Percentiles rank a stretch among this genome's conserved stretches.
phyloP scores from a whole-genome alignment of 2,888 invertebrate species.

The Priocnemis perturbator region DNA sequence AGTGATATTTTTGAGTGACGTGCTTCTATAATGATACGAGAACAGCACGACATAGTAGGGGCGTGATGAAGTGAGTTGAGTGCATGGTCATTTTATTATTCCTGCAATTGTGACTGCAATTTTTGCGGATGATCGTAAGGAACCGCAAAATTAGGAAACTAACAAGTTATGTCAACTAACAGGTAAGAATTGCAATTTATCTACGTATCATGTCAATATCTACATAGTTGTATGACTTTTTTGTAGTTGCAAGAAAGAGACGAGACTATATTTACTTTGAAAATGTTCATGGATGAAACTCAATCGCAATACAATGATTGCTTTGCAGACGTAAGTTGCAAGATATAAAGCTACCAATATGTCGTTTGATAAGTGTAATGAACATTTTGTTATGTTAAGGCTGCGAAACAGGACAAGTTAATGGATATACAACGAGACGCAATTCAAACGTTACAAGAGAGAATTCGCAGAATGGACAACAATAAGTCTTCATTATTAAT shows the following conservation, averaged over 20 bases:
- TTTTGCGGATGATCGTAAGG: too few relatives aligned
- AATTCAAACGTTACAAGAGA: conserved; percentile 59
- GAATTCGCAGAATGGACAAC: conserved; percentile 56
- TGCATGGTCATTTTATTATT: too few relatives aligned
- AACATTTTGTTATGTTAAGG: conserved; percentile 53
- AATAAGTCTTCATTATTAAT: conserved; percentile 52
- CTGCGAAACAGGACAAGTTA: conserved; percentile 65
- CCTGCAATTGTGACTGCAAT: too few relatives aligned
- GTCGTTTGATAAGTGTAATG: conserved; percentile 7
- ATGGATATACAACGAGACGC: conserved; percentile 67
- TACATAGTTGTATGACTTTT: background rate
- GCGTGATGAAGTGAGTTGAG: too few relatives aligned
- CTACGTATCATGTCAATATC: too few relatives aligned
- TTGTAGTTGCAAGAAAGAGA: conserved; percentile 64
- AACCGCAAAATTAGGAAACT: too few relatives aligned
- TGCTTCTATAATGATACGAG: too few relatives aligned
- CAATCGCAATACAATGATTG: conserved; percentile 69
- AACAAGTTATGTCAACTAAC: too few relatives aligned
- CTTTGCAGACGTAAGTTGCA: conserved; percentile 64
- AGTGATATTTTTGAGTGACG: too few relatives aligned
- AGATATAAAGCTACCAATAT: conserved; percentile 7
- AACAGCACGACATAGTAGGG: too few relatives aligned
- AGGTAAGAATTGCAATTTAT: too few relatives aligned
- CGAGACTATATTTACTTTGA: conserved; percentile 53
- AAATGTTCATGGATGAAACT: conserved; percentile 61